phyloP scores from a whole-genome alignment of 2,113 vertebrate species.

The Pao palembangensis region DNA sequence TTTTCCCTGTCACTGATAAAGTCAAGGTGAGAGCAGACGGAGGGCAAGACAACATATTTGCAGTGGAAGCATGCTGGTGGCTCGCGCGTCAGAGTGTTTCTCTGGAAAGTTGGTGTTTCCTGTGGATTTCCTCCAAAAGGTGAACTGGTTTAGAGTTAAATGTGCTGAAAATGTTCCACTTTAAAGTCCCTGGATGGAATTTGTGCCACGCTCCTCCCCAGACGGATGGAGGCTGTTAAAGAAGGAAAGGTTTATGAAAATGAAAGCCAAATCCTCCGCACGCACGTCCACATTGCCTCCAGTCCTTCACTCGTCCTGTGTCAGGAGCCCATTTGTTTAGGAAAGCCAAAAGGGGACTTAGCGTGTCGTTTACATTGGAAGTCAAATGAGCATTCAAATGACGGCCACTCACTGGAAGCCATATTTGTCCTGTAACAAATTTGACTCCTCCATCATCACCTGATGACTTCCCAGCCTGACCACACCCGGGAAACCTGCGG shows the following conservation, averaged over 20 bases:
- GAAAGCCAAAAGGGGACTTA: slow-evolving; percentile 72
- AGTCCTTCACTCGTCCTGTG: slow-evolving; percentile 7
- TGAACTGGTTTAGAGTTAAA: no score
- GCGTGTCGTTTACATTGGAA: slow-evolving; percentile 75
- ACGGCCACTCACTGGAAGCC: slow-evolving; percentile 57
- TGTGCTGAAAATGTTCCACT: no score
- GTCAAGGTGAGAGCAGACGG: slow-evolving; percentile 49
- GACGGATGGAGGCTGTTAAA: slow-evolving; percentile 62
- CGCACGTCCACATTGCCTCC: slow-evolving; percentile 22
- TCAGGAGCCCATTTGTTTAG: slow-evolving; percentile 71
- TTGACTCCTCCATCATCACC: slow-evolving; percentile 67
- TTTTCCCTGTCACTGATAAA: slow-evolving; percentile 15
- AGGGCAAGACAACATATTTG: slow-evolving; percentile 66
- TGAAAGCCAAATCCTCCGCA: slow-evolving; percentile 65
- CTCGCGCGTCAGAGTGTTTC: slow-evolving; percentile 46
- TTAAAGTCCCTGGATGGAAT: slow-evolving; percentile 21
- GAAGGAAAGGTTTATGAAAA: slow-evolving; percentile 78
- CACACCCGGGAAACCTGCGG: slow-evolving; percentile 75
- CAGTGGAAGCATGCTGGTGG: slow-evolving; percentile 66
- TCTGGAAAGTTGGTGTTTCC: slow-evolving; percentile 26
- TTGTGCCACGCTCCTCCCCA: slow-evolving; percentile 29
- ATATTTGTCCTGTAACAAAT: slow-evolving; percentile 76
- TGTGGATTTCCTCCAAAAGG: not conserved
- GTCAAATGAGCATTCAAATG: slow-evolving; percentile 80
- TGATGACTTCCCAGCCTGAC: slow-evolving; percentile 65